Conservation (phyloP, 2,113 vertebrate species). For the Thymallus thymallus region DNA sequence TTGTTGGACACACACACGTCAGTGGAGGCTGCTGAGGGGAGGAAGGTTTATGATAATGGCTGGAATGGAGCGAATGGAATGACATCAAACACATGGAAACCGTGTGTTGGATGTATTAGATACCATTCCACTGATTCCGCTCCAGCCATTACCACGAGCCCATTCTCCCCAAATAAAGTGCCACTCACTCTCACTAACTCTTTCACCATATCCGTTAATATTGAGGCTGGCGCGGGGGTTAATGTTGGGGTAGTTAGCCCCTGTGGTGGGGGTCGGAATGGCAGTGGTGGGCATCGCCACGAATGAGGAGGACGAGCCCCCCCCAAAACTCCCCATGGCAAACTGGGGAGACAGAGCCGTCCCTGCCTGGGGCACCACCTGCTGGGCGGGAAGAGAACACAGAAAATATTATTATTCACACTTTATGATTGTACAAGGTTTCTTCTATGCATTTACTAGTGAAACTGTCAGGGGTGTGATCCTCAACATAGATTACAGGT, state of each 20-base stretch:
- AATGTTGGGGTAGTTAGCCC: constrained; percentile 65
- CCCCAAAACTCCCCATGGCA: constrained; percentile 66
- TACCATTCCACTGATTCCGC: too few species aligned
- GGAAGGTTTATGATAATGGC: too few species aligned
- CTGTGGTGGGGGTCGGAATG: constrained; percentile 54
- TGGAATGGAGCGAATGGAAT: too few species aligned
- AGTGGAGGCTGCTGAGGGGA: too few species aligned
- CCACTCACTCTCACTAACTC: background rate
- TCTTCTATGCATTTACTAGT: too few species aligned
- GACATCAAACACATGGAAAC: too few species aligned
- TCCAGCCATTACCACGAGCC: too few species aligned
- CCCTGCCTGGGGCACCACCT: constrained; percentile 68
- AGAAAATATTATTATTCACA: background rate
- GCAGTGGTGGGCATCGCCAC: constrained; percentile 68
- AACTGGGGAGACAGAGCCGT: constrained; percentile 73
- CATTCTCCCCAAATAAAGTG: too few species aligned
- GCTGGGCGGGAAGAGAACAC: constrained; percentile 33
- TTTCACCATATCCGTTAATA: constrained; percentile 66
- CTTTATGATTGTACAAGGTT: too few species aligned
- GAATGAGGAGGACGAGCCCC: constrained; percentile 66
- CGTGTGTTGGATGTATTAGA: too few species aligned
- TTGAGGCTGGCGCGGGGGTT: constrained; percentile 56
- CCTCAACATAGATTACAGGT: too few species aligned
- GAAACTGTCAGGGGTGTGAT: too few species aligned
- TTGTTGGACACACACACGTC: background rate